Conservation (phyloP, 2,113 vertebrate species). For the Talpa occidentalis region DNA sequence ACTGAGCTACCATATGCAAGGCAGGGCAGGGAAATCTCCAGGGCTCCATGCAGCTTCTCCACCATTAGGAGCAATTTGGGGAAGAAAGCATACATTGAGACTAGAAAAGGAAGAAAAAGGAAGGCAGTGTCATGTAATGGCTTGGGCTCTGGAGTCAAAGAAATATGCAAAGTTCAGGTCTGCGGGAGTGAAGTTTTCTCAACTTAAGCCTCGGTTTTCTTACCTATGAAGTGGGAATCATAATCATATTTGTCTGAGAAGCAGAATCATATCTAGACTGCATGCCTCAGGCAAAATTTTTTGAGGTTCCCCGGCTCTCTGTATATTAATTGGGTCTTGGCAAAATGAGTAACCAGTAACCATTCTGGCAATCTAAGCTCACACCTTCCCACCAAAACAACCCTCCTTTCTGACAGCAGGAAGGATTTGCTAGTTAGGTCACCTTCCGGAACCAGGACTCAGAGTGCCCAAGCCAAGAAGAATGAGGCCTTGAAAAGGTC, state of each 20-base stretch:
- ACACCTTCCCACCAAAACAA: not conserved
- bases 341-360: too few species aligned
- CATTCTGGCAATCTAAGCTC: not conserved
- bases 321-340: not conserved
- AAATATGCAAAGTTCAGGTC: not conserved
- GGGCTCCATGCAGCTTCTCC: accelerated
- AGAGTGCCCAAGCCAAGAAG: too few species aligned
- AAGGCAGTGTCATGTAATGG: not conserved
- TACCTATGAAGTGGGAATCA: too few species aligned
- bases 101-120: not conserved
- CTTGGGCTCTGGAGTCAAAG: not conserved
- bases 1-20: not conserved
- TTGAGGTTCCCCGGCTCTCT: not conserved
- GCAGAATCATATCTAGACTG: not conserved
- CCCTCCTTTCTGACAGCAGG: not conserved
- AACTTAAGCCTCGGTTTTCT: too few species aligned
- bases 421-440: not conserved
- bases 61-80: not conserved
- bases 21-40: not conserved
- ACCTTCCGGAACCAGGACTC: not conserved
- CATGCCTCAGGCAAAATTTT: not conserved
- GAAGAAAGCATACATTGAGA: not conserved
- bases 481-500: too few species aligned
- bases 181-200: not conserved
- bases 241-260: not conserved